phyloP scores from a whole-genome alignment of 2,888 invertebrate genomes.

The Gastrophysa polygoni region DNA sequence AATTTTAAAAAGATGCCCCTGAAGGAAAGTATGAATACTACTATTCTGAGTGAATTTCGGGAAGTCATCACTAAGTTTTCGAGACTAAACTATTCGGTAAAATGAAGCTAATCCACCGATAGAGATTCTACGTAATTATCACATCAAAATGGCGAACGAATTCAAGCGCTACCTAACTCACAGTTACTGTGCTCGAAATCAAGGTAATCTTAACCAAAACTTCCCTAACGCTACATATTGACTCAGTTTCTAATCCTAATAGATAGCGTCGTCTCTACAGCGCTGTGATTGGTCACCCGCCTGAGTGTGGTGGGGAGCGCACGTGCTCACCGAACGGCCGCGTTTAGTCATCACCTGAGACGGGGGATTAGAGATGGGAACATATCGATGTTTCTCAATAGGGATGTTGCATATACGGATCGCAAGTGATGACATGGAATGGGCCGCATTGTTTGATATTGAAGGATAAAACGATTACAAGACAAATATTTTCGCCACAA shows the following conservation, averaged over 20 bases:
- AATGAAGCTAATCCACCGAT: slow-evolving; percentile 32
- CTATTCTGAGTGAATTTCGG: slow-evolving; percentile 11
- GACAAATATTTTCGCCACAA: no score
- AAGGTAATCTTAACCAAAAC: not conserved
- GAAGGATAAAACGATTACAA: no score
- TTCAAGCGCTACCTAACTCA: slow-evolving; percentile 52
- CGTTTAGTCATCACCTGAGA: no score
- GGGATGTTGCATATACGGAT: no score
- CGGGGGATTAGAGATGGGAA: no score
- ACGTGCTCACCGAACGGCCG: not conserved
- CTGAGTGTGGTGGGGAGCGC: not conserved
- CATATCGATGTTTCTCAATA: no score
- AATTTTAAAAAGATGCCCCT: no score
- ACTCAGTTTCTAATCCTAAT: slow-evolving; percentile 30
- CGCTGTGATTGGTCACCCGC: not conserved
- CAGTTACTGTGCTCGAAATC: slow-evolving; percentile 40
- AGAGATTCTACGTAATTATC: slow-evolving; percentile 44
- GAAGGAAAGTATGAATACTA: no score
- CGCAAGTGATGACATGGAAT: no score
- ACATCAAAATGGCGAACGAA: slow-evolving; percentile 58
- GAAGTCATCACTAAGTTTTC: not conserved
- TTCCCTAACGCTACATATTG: slow-evolving; percentile 32
- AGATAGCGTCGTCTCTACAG: slow-evolving; percentile 21
- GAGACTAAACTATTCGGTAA: slow-evolving; percentile 20
- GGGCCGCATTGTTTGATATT: no score